A percentile compares a stretch with the other conserved stretches of the same genome.
Conservation (phyloP, 2,797 vertebrate species). For the Anguilla obscura region DNA sequence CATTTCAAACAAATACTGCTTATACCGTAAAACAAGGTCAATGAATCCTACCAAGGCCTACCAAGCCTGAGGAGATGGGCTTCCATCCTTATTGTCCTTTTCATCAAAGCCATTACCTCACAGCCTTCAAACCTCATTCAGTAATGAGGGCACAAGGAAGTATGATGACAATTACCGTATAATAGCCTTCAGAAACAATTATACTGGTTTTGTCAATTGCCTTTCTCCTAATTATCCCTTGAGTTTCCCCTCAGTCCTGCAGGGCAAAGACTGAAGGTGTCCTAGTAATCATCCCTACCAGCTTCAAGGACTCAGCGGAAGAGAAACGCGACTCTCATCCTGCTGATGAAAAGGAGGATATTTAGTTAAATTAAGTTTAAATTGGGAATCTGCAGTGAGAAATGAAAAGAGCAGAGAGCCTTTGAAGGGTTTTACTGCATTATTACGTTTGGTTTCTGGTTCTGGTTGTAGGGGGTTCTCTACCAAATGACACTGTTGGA, state of each 20-base stretch:
- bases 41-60: constrained; percentile 41
- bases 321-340: constrained; percentile 55
- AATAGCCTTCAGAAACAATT: constrained; percentile 56
- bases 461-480: constrained; percentile 59
- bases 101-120: constrained; percentile 17
- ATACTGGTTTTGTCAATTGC: constrained; percentile 62
- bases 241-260: constrained; percentile 52
- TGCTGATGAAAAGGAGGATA: constrained; percentile 55
- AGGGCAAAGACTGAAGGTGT: constrained; percentile 63
- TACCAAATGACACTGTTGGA: constrained; percentile 61
- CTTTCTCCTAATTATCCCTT: constrained; percentile 66
- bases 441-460: constrained; percentile 68
- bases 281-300: constrained; percentile 58
- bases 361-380: constrained; percentile 65
- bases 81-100: neutral
- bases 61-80: constrained; percentile 34
- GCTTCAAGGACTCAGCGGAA: constrained; percentile 55
- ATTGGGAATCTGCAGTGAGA: constrained; percentile 65
- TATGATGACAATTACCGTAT: constrained; percentile 60
- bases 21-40: constrained; percentile 38
- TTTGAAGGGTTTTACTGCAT: constrained; percentile 59
- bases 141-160: constrained; percentile 34
- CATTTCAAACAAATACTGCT: neutral
- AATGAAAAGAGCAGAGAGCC: constrained; percentile 63
- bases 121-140: constrained; percentile 48